Conservation (phyloP, 2,888 invertebrate species). For the Chrysolina oricalcia region DNA sequence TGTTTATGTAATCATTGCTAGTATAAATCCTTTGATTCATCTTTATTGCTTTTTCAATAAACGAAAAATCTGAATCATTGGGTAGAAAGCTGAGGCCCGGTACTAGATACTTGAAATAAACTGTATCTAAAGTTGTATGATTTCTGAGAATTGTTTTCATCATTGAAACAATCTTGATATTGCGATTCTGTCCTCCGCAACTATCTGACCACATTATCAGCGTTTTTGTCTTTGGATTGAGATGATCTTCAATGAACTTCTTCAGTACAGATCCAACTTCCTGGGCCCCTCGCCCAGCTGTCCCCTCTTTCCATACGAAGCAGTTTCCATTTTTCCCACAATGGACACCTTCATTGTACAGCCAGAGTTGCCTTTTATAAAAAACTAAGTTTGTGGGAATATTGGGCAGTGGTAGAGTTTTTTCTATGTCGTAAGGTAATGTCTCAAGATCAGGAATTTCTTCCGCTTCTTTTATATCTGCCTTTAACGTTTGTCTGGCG, state of each 20-base stretch:
- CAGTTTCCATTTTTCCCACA: constrained; percentile 43
- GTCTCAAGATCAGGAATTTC: neutral
- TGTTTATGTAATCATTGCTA: too few species aligned
- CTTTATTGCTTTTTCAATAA: neutral
- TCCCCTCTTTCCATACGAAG: constrained; percentile 56
- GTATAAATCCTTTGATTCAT: too few species aligned
- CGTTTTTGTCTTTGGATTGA: neutral
- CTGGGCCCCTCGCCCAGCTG: constrained; percentile 57
- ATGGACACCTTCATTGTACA: constrained; percentile 57
- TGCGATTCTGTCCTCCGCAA: too few species aligned
- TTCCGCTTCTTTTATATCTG: neutral
- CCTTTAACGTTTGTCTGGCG: neutral
- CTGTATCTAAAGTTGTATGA: too few species aligned
- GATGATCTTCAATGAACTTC: neutral
- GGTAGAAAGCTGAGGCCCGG: neutral
- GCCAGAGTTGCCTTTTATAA: constrained; percentile 60
- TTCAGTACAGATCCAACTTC: constrained; percentile 53
- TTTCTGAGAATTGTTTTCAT: neutral
- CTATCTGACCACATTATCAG: neutral
- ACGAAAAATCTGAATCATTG: neutral
- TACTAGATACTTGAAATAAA: neutral
- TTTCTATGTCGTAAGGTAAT: constrained; percentile 51
- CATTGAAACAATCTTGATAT: neutral
- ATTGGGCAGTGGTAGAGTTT: constrained; percentile 50
- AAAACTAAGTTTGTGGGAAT: constrained; percentile 57